These are phyloP conservation scores for Stegodyphus mimosarum DNA, from an alignment of 1,140 invertebrate species.

Conservation along the genomic window DNA sequence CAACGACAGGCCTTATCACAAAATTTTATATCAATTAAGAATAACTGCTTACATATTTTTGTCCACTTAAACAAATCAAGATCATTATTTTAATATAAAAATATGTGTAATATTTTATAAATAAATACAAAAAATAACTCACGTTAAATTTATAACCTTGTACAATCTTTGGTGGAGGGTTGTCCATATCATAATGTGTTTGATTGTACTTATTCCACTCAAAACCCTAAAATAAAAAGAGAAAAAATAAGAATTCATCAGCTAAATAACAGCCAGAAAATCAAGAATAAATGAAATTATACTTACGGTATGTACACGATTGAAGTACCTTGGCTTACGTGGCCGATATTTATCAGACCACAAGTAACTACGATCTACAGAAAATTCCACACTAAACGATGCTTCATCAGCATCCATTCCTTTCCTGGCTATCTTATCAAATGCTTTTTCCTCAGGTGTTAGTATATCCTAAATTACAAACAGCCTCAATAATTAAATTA, in stretches of 20 bases:
- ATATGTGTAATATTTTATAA: neutral
- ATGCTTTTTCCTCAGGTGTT: conserved; percentile 72
- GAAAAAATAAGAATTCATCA: neutral
- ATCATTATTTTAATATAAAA: neutral
- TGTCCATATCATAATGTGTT: conserved; percentile 99
- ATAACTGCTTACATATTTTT: neutral
- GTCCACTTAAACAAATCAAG: neutral
- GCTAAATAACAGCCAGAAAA: neutral
- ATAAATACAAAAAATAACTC: conserved; percentile 62
- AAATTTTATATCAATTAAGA: neutral
- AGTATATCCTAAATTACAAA: conserved; percentile 36
- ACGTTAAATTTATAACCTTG: conserved; percentile 99
- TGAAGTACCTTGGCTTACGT: conserved; percentile 97
- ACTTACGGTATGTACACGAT: conserved; percentile 78
- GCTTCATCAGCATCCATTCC: conserved; percentile 89
- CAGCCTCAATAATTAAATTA: too few species aligned
- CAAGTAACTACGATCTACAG: conserved; percentile 84
- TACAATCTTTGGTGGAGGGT: conserved; percentile 99
- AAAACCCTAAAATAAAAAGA: conserved; percentile 79
- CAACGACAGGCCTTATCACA: neutral
- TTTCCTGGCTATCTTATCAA: conserved; percentile 82
- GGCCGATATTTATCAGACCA: conserved; percentile 99
- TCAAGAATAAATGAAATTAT: neutral
- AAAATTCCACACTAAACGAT: conserved; percentile 88
- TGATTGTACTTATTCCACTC: conserved; percentile 99